These are phyloP conservation scores for Tinea pellionella DNA, from an alignment of 2,888 invertebrate genomes.

Conservation along the genomic window DNA sequence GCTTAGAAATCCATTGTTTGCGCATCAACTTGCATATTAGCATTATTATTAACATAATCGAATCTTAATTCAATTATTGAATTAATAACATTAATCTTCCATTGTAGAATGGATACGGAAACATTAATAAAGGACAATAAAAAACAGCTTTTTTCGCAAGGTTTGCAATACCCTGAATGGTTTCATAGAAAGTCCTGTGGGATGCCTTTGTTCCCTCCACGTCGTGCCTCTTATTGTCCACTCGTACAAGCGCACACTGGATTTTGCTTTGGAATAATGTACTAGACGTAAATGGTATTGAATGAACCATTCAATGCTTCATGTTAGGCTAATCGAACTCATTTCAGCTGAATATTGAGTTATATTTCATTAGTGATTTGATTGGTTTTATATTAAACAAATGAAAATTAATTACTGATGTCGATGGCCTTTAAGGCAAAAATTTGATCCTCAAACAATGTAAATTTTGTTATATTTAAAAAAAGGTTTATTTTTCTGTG, in stretches of 20 bases:
- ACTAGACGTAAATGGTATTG: not conserved
- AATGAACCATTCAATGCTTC: not conserved
- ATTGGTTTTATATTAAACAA: too few species aligned
- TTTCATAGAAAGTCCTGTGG: slow-evolving; percentile 29
- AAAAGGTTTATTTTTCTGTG: too few species aligned
- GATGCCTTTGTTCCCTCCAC: slow-evolving; percentile 38
- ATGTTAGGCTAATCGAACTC: too few species aligned
- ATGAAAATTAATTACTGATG: too few species aligned
- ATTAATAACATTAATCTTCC: slow-evolving; percentile 1
- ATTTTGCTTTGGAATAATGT: not conserved
- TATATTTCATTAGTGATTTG: too few species aligned
- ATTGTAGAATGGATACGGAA: slow-evolving; percentile 2
- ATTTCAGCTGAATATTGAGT: too few species aligned
- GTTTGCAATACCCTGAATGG: slow-evolving; percentile 31
- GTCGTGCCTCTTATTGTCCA: slow-evolving; percentile 31
- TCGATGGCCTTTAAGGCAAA: too few species aligned
- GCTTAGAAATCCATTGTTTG: not conserved
- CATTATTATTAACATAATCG: not conserved
- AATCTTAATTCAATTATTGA: not conserved
- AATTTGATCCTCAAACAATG: too few species aligned
- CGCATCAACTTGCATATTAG: not conserved
- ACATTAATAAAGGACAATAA: not conserved
- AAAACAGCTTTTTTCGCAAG: slow-evolving; percentile 32
- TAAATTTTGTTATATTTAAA: too few species aligned
- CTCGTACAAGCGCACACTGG: not conserved